These are phyloP conservation scores for Epiblema foenella DNA, from an alignment of 2,888 invertebrate genomes.

Conservation along the genomic window DNA sequence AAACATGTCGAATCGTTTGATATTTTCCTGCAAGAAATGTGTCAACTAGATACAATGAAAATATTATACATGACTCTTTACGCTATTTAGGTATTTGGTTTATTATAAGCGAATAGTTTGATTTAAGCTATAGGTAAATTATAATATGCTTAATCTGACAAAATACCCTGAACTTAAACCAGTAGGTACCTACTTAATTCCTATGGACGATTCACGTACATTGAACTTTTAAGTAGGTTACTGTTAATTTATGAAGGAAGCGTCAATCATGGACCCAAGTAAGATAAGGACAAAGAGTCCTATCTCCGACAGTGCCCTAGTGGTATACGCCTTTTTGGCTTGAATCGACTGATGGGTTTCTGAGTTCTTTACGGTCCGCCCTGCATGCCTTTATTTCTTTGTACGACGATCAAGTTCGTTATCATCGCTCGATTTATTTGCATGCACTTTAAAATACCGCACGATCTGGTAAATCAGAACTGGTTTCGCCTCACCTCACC, in stretches of 20 bases:
- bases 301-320: not conserved
- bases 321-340: not conserved
- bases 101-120: too few relatives aligned
- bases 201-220: not conserved
- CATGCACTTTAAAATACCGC: conserved; percentile 78
- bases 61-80: too few relatives aligned
- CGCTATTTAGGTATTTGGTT: too few relatives aligned
- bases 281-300: not conserved
- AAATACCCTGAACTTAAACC: not conserved
- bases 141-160: not conserved
- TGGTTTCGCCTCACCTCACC: conserved; percentile 70
- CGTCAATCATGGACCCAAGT: not conserved
- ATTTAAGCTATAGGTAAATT: not conserved
- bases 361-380: not conserved
- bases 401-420: conserved; percentile 69
- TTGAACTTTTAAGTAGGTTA: not conserved
- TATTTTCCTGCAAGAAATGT: too few relatives aligned
- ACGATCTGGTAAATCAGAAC: conserved; percentile 82
- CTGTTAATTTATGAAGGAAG: not conserved
- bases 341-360: not conserved
- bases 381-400: conserved; percentile 58
- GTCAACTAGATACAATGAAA: too few relatives aligned
- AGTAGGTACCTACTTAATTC: not conserved
- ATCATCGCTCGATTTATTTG: conserved; percentile 76
- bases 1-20: too few relatives aligned